Evolutionary conservation across 2,113 vertebrate species (phyloP).

Genomic region (Psephotus haematonotus): DNA sequence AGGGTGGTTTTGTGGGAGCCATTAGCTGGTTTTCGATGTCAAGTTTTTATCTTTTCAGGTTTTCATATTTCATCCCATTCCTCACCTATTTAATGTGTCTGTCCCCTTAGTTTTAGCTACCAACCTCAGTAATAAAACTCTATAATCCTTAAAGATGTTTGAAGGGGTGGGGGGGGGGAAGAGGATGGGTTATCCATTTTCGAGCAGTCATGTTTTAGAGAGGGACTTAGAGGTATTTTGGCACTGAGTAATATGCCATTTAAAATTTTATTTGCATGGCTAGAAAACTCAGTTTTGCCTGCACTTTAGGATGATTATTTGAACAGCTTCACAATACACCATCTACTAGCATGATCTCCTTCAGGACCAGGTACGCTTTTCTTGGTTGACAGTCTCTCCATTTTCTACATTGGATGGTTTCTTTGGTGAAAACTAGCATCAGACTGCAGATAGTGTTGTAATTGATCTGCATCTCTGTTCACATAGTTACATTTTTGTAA

Average conservation of each 20-base stretch:
- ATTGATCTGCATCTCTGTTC: neutral
- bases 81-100: neutral
- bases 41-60: neutral
- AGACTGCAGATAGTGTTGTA: neutral
- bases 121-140: neutral
- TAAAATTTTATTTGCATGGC: neutral
- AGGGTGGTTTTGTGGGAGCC: neutral
- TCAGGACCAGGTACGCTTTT: neutral
- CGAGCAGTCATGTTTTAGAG: neutral
- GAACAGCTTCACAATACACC: neutral
- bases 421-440: neutral
- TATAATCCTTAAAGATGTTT: neutral
- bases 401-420: neutral
- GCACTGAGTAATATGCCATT: neutral
- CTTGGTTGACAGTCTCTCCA: neutral
- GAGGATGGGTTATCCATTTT: neutral
- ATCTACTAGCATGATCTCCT: neutral
- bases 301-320: neutral
- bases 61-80: neutral
- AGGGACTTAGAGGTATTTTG: neutral
- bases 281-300: neutral
- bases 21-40: neutral
- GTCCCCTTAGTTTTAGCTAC: neutral
- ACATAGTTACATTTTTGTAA: neutral
- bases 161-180: accelerated